Evolutionary conservation across 2,113 vertebrate genomes (phyloP).

Genomic region (Festucalex cinctus): DNA sequence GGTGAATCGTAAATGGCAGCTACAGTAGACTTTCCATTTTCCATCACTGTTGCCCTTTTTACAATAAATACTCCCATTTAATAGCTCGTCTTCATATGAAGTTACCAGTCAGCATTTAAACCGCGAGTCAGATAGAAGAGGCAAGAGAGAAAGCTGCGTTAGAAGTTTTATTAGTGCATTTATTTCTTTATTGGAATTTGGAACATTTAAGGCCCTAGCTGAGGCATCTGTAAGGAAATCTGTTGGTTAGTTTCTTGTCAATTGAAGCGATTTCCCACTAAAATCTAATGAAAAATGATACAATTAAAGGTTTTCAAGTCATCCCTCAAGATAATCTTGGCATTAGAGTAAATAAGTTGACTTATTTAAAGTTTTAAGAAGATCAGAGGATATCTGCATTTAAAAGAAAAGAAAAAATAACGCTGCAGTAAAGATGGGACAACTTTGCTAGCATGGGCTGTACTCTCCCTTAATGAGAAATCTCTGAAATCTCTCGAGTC

Average conservation of each 20-base stretch:
- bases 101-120: neutral
- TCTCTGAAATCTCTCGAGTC: neutral
- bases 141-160: neutral
- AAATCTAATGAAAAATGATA: slow-evolving; percentile 7
- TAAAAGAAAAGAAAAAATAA: neutral
- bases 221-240: slow-evolving; percentile 11
- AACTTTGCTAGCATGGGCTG: neutral
- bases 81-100: slow-evolving; percentile 6
- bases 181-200: slow-evolving; percentile 8
- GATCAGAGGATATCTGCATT: neutral
- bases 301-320: neutral
- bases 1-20: slow-evolving; percentile 28
- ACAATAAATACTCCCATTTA: slow-evolving; percentile 6
- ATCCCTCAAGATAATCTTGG: neutral
- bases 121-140: neutral
- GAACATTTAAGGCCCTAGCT: neutral
- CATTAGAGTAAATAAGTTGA: slow-evolving; percentile 8
- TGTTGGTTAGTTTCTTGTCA: neutral
- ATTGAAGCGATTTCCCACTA: neutral
- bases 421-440: neutral
- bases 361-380: neutral
- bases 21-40: slow-evolving; percentile 22
- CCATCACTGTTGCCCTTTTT: slow-evolving; percentile 19
- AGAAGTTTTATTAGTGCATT: slow-evolving; percentile 1
- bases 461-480: neutral